Evolutionary conservation across 2,113 vertebrate genomes (phyloP).

Genomic region (Alligator sinensis): DNA sequence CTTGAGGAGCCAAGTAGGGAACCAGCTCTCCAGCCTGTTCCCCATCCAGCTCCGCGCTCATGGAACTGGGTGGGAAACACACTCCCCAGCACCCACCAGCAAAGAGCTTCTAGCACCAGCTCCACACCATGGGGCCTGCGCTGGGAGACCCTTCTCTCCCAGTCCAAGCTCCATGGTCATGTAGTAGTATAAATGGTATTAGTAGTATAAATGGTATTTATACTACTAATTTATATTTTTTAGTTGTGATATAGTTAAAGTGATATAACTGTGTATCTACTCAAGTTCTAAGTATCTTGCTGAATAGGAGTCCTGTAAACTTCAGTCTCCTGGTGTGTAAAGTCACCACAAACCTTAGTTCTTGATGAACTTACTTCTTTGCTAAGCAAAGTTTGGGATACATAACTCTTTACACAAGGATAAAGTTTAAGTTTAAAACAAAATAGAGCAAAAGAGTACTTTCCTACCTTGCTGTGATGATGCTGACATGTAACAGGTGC

Average conservation of each 20-base stretch:
- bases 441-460: not conserved
- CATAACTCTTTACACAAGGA: not conserved
- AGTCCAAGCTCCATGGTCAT: too few species aligned
- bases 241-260: not conserved
- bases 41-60: too few species aligned
- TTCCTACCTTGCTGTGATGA: not conserved
- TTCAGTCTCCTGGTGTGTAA: not conserved
- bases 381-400: not conserved
- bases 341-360: not conserved
- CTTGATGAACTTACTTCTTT: not conserved
- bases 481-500: slow-evolving; percentile 7
- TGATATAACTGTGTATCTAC: not conserved
- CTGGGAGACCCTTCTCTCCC: too few species aligned
- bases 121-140: too few species aligned
- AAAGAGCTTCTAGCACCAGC: too few species aligned
- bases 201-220: too few species aligned
- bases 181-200: too few species aligned
- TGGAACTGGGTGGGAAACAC: too few species aligned
- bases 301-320: not conserved
- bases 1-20: too few species aligned
- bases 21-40: too few species aligned
- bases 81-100: too few species aligned
- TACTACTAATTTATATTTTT: not conserved
- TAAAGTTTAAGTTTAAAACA: not conserved
- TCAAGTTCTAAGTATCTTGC: not conserved